Evolutionary conservation across 2,113 vertebrate genomes (phyloP).

Genomic region (Apteryx mantelli): DNA sequence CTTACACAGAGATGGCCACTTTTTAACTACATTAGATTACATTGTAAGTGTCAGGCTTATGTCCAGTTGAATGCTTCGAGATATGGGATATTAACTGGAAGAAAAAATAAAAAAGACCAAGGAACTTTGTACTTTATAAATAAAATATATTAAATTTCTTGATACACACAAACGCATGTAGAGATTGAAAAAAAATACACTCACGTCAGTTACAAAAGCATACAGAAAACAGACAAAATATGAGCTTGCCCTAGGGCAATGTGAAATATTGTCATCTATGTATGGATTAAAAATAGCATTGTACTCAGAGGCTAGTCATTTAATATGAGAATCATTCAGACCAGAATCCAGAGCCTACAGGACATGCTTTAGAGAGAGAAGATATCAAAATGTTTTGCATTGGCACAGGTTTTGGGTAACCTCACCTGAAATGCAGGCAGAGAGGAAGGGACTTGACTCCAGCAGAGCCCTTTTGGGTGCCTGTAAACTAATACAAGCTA

Average conservation of each 20-base stretch:
- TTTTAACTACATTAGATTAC: neutral
- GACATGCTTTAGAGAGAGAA: neutral
- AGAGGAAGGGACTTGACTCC: neutral
- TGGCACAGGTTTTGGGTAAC: neutral
- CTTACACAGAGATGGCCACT: neutral
- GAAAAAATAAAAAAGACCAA: neutral
- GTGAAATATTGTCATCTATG: neutral
- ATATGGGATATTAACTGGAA: neutral
- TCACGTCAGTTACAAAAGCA: neutral
- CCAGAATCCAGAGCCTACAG: neutral
- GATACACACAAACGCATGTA: neutral
- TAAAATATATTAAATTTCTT: neutral
- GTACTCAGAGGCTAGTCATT: neutral
- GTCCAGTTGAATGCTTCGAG: neutral
- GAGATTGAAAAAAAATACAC: neutral
- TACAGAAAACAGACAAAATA: neutral
- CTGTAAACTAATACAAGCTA: neutral
- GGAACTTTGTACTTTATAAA: neutral
- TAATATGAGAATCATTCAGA: neutral
- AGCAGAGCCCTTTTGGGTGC: neutral
- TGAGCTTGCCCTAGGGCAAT: neutral
- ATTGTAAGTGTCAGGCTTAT: neutral
- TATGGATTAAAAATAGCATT: neutral
- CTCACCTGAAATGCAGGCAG: neutral
- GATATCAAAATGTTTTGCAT: neutral